Evolutionary conservation across 2,113 vertebrate genomes (phyloP), one percentile per base, ranked within the genome.

Genomic region (Macroglossus sobrinus): DNA sequence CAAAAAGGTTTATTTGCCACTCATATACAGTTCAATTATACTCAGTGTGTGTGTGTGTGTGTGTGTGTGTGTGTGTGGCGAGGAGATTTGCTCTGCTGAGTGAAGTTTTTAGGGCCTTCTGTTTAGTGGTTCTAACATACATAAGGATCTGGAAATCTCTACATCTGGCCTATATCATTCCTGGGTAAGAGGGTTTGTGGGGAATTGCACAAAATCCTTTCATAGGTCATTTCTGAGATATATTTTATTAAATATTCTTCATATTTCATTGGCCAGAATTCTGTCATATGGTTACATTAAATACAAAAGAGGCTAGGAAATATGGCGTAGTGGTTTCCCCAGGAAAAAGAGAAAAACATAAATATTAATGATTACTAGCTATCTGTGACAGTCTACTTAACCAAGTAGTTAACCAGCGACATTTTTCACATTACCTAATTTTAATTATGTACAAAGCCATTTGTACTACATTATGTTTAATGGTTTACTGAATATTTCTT

Each of bases 381-480:
- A 1, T 57, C 7, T 88, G 84, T 93, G 19, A 15, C 38, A 79
- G 7, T 50, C 4, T 72, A 69, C 16, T 45, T 71, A 88, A 59
- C 1, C 24, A 89, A 55, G 11, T 24, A 78, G 19, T 75, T 63
- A 80, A 2, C 3, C 6, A 87, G 47, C 38, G 68, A 68, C 4
- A 40, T 43, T 71, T 72, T 72, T 26, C 13, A 66, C 14, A 45
- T 43, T 78, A 45, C 0, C 3, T 45, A 87, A 50, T 72, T 91
- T 89, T 89, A 95, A 69, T 76, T 84, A 93, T 26, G 0, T 71
- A 5, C n/a, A 88, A 80, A 76, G 4, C 16, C 88, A 47, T 66
- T 85, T 75, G 63, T 57, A 71, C 13, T 71, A 28, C 18, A 24
- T 79, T 57, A 30, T 63, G 61, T 43, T 63, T 63, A 64, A 12